A percentile compares a stretch with the other conserved stretches of the same genome.
Conservation (phyloP, 1,140 invertebrate genomes). For the Cataglyphis hispanica region DNA sequence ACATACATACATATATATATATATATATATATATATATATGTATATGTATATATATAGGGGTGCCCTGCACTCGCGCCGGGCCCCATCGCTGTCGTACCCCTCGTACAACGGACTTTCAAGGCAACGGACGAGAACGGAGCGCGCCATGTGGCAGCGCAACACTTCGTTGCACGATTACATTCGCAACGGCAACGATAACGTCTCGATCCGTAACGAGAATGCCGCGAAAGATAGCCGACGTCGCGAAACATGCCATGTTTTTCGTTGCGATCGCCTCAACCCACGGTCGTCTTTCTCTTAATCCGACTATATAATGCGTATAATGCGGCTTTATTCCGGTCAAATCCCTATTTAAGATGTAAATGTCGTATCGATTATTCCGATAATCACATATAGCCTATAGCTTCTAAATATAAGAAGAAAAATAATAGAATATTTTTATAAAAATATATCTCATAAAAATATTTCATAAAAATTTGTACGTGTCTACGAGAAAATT, state of each 20-base stretch:
- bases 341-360: not conserved
- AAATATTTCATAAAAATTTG: not conserved
- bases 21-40: too few species aligned
- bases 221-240: slow-evolving; percentile 11
- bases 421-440: not conserved
- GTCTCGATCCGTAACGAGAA: slow-evolving; percentile 14
- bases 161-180: slow-evolving; percentile 39
- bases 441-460: too few species aligned
- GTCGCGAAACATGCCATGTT: not conserved
- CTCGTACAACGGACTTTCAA: slow-evolving; percentile 75
- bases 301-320: slow-evolving; percentile 2
- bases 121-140: slow-evolving; percentile 76
- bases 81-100: slow-evolving; percentile 55
- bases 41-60: slow-evolving; percentile 20
- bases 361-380: slow-evolving; percentile 27
- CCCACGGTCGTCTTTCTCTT: not conserved
- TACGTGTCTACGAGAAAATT: not conserved
- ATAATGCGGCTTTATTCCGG: not conserved
- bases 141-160: slow-evolving; percentile 56
- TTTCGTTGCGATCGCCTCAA: not conserved
- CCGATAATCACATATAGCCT: not conserved
- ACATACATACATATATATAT: not conserved
- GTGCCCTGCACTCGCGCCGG: slow-evolving; percentile 46
- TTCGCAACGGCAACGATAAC: slow-evolving; percentile 57
- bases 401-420: not conserved